Base-by-base conservation (phyloP, 1,140 invertebrate genomes). In the Drosophila watanabei region DNA sequence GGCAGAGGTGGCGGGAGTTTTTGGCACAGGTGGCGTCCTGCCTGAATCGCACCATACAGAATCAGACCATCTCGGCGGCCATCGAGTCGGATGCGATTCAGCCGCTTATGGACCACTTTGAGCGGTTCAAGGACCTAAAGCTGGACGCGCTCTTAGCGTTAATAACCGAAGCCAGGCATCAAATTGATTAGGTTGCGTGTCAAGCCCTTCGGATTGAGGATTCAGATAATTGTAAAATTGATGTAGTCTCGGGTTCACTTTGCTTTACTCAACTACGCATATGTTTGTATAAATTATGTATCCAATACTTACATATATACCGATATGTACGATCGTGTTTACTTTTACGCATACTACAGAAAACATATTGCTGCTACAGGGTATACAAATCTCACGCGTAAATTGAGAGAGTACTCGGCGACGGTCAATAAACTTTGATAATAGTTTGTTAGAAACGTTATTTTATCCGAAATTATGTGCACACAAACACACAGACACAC, bases 61-160 rank as follows among this genome's bases (percentile, higher is more conserved):
- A 91, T 70, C 92, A 93, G 51, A 92, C 91, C 58, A 91, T 93
- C 52, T 92, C 84, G 18, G 92, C 90, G 30, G 91, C 89, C 33
- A 93, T 93, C 54, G 92, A 93, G 49, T 92, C 92, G 2, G 89
- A 93, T 75, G 87, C 89, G n/a, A 92, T 93, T 64, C 84, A 93
- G 64, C 91, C 91, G 32, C 72, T 93, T 56, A 90, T 93, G 79
- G 64, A 92, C 75, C 92, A 93, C 70, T 92, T 93, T 69, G 92
- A 91, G 37, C 89, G 91, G 59, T 93, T 93, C 49, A 82, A 92
- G 70, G 84, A 92, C 66, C 70, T 93, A 30, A 92, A 93, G 63
- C 65, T 93, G 18, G 92, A 93, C 71, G 87, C 91, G n/a, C 79
- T 93, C 28, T 63, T 93, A 61, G 90, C 92, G 46, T 77, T 93